Conservation (phyloP, 2,888 invertebrate genomes). For the Oscheius onirici region DNA sequence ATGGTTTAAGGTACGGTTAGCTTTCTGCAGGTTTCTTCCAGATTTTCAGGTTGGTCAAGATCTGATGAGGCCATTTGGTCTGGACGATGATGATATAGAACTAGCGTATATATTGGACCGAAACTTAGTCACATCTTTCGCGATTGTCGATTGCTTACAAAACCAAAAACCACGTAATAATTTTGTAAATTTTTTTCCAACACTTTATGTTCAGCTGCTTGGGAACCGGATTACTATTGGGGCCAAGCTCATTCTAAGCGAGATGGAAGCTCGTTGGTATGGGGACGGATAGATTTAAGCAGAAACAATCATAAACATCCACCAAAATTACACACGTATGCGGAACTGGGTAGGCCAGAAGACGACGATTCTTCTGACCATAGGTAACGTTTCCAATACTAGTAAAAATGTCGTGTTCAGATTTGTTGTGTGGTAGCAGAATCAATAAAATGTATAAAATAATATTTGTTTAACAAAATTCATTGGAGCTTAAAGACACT, state of each 20-base stretch:
- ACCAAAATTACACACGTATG: constrained; percentile 50
- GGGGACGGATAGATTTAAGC: constrained; percentile 53
- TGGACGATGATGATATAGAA: constrained; percentile 61
- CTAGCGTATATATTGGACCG: constrained; percentile 56
- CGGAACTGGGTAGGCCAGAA: constrained; percentile 38
- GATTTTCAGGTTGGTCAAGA: constrained; percentile 56
- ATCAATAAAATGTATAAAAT: no score
- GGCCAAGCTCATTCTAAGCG: constrained; percentile 31
- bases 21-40: background rate
- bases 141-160: constrained; percentile 54
- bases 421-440: no score
- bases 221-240: constrained; percentile 54
- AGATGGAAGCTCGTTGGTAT: constrained; percentile 38
- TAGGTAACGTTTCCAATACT: background rate
- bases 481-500: no score
- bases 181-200: background rate
- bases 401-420: background rate
- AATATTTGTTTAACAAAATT: no score
- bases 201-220: constrained; percentile 40
- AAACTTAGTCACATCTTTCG: constrained; percentile 54
- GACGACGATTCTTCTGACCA: constrained; percentile 21
- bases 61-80: constrained; percentile 59
- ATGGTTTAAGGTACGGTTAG: constrained; percentile 54
- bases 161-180: constrained; percentile 47
- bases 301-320: constrained; percentile 54